phyloP scores from a whole-genome alignment of 2,888 invertebrate genomes.

The Petrolisthes manimaculis region DNA sequence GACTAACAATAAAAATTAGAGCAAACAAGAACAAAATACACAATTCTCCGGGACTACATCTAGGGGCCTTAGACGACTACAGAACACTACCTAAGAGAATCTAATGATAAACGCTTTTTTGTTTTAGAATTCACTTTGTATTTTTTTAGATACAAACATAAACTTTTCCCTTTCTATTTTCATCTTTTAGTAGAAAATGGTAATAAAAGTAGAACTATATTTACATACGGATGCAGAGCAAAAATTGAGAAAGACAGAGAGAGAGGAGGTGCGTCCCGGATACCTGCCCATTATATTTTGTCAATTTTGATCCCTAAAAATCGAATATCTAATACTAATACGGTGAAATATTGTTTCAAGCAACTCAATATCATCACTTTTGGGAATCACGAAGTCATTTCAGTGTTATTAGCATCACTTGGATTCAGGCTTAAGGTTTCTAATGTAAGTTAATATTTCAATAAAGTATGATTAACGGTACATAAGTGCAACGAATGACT shows the following conservation, averaged over 20 bases:
- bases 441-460: no score
- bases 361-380: no score
- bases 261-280: slow-evolving; percentile 23
- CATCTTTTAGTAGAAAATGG: slow-evolving; percentile 56
- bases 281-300: not conserved
- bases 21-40: slow-evolving; percentile 59
- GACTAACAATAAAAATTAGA: slow-evolving; percentile 54
- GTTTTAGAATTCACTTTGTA: slow-evolving; percentile 50
- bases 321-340: no score
- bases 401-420: no score
- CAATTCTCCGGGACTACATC: slow-evolving; percentile 48
- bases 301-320: no score
- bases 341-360: no score
- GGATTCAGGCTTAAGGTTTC: no score
- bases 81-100: slow-evolving; percentile 59
- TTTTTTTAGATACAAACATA: slow-evolving; percentile 57
- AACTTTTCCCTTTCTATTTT: slow-evolving; percentile 54
- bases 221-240: slow-evolving; percentile 36
- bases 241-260: slow-evolving; percentile 1
- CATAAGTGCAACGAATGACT: no score
- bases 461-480: no score
- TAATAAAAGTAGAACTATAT: slow-evolving; percentile 59
- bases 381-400: no score
- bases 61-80: slow-evolving; percentile 49
- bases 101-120: slow-evolving; percentile 57